Base-by-base conservation (phyloP, 2,113 vertebrate species). In the Gopherus evgoodei region DNA sequence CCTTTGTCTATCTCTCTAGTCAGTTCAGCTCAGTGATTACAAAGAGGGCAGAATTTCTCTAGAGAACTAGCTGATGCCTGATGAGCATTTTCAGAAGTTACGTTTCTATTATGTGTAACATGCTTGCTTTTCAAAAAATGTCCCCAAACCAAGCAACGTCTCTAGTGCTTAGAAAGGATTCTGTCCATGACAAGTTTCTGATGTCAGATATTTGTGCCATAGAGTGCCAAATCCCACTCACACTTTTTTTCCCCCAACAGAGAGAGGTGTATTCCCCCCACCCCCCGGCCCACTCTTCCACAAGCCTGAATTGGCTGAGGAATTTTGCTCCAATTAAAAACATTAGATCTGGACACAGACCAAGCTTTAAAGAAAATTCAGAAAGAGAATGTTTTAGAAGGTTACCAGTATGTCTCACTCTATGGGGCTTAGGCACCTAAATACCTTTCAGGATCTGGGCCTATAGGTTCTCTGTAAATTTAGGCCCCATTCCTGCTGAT, bases 61-160 rank as follows among this genome's bases (percentile, higher is more conserved):
- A 35, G 88, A 72, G n/a, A 80, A 59, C 84, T 59, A 86, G 54
- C 93, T 90, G 72, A 86, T 94, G 84, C 50, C 31, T 95, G 24
- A 0, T 35, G 86, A 93, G 78, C 3, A 1, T 35, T 9, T 94
- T 90, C 83, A 69, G 59, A 59, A 2, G n/a, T 89, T 6, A 8
- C 0, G 0, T 82, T 44, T 10, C 4, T 75, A 80, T 80, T 90
- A 75, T 1, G 14, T 72, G 42, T 72, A 65, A 81, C 84, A 47
- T 13, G 1, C 1, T 54, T 87, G 75, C 56, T 93, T 62, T 93
- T 75, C 79, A 8, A 81, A 83, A 93, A 6, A 6, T 53, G 92
- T 83, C 75, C 83, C 57, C n/a, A 85, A 83, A 65, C 92, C 9
- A 91, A 89, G 42, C 1, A 0, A 44, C 65, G 0, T 75, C 82